These are phyloP conservation scores for Orthonyx spaldingii DNA, from an alignment of 2,113 vertebrate species.

Conservation along the genomic window DNA sequence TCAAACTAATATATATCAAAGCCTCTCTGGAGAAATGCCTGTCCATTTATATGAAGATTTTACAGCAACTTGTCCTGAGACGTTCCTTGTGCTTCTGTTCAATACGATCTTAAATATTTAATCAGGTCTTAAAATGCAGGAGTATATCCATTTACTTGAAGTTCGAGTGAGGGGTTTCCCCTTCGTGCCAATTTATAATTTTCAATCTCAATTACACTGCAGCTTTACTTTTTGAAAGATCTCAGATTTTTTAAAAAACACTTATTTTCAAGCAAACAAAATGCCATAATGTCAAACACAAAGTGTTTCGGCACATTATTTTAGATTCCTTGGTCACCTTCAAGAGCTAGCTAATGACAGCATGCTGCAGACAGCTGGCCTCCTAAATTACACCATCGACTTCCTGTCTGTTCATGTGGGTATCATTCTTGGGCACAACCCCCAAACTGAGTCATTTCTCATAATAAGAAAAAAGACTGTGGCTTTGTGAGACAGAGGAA, in stretches of 20 bases:
- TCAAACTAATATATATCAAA: neutral
- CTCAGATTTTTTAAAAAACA: neutral
- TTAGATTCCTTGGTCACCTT: neutral
- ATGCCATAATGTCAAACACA: neutral
- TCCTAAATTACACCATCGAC: neutral
- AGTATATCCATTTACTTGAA: neutral
- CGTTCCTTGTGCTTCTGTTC: neutral
- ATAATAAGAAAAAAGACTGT: neutral
- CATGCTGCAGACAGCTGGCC: neutral
- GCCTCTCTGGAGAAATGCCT: neutral
- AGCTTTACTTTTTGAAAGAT: neutral
- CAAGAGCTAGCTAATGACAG: neutral
- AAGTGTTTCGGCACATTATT: neutral
- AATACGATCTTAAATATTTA: neutral
- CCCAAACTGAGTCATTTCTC: neutral
- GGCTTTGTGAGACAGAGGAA: neutral
- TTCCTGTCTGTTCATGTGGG: neutral
- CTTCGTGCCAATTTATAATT: neutral
- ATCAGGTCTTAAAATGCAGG: neutral
- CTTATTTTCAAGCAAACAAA: neutral
- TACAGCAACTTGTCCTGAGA: neutral
- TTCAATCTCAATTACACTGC: neutral
- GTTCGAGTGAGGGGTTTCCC: fast-evolving
- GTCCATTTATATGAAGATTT: neutral
- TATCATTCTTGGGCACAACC: neutral